Base-by-base conservation (phyloP, 2,888 invertebrate genomes). In the Rhingia campestris region DNA sequence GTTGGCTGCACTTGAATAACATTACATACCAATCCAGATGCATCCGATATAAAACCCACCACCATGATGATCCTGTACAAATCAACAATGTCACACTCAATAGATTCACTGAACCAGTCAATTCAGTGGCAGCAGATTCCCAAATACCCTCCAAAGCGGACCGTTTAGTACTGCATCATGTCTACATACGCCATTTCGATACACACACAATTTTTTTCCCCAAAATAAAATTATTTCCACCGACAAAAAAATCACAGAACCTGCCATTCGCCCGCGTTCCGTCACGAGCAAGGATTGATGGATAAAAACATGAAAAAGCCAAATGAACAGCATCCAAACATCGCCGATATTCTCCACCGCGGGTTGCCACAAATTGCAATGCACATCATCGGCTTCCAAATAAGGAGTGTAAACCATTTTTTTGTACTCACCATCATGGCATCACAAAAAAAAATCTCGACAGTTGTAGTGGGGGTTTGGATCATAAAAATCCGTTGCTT, bases 181-280 rank as follows among this genome's bases (percentile, higher is more conserved):
- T 22, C 22, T 22, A 22, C 22, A 22, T 22, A 22, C 22, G 41
- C 56, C 39, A 58, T 67, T 59, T 59, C 73, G 66, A 74, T 80
- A 54, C 67, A 77, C 56, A 47, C 56, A 51, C 51, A 9, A 10
- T 9, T 9, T 54, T 61, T 61, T 79, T 51, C 2, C 2, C 22
- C 73, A 74, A 75, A 79, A 80, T 70, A 80, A 84, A 84, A 80
- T 84, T 59, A 79, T 79, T 84, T 77, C 30, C 70, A 66, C 61
- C 35, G 67, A 37, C 54, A 41, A 33, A 59, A n/a, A 22, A 22
- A 22, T 22, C 22, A 22, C 22, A 22, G 22, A 22, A 22, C 22
- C 22, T 22, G 22, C 22, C 22, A 22, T 22, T 22, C 22, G 22
- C 22, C 22, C 22, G 63, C 39, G 45, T 39, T n/a, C 5, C 45